Evolutionary conservation across 1,140 invertebrate genomes (phyloP).

Genomic region (Sitobion miscanthi): DNA sequence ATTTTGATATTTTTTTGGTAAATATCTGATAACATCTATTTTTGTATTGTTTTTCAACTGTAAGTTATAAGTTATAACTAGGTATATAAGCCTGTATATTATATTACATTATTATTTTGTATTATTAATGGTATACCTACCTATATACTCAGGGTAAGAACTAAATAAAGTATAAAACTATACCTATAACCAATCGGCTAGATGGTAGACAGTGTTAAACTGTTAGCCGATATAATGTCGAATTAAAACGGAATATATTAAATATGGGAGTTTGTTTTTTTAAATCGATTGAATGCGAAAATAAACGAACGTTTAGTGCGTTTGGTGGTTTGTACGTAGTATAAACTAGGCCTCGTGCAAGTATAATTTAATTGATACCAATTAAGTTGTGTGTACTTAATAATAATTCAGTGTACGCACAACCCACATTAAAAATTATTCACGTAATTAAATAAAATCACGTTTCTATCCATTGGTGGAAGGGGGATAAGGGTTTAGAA

Average conservation of each 20-base stretch:
- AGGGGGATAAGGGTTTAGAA: neutral
- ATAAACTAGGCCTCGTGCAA: neutral
- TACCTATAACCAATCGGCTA: neutral
- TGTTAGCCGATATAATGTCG: neutral
- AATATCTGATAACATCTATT: neutral
- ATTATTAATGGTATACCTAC: too few species aligned
- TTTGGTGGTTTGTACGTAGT: neutral
- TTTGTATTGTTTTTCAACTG: too few species aligned
- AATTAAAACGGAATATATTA: neutral
- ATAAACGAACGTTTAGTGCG: neutral
- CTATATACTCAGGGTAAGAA: too few species aligned
- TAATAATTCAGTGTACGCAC: neutral
- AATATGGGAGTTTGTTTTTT: neutral
- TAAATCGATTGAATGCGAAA: neutral
- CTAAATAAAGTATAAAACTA: too few species aligned
- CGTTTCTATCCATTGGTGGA: neutral
- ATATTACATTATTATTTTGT: too few species aligned
- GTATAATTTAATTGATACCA: constrained; percentile 7
- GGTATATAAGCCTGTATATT: too few species aligned
- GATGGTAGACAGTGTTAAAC: neutral
- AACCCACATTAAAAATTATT: neutral
- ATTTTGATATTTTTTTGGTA: neutral
- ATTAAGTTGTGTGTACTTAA: neutral
- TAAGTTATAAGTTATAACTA: too few species aligned
- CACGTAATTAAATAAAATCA: constrained; percentile 7